Evolutionary conservation across 2,113 vertebrate genomes (phyloP).

Genomic region (Abramis brama): DNA sequence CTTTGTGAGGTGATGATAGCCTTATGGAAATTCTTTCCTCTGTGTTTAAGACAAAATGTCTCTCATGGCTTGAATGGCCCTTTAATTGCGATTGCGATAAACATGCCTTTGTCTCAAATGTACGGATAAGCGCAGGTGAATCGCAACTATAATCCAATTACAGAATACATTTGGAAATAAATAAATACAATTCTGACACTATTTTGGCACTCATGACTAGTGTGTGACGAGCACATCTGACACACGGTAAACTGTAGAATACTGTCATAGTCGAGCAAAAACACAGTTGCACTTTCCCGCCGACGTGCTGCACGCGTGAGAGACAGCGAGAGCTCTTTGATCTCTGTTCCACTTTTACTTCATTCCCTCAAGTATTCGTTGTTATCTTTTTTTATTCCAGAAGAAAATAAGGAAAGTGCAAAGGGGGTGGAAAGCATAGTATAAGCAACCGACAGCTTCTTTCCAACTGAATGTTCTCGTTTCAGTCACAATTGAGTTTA

Average conservation of each 20-base stretch:
- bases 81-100: constrained; percentile 50
- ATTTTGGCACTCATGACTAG: not conserved
- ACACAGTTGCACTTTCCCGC: not conserved
- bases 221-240: constrained; percentile 1
- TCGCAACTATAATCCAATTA: constrained; percentile 24
- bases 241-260: constrained; percentile 32
- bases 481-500: constrained; percentile 16
- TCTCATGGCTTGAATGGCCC: constrained; percentile 54
- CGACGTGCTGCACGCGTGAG: constrained; percentile 19
- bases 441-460: not conserved
- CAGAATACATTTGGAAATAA: constrained; percentile 16
- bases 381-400: constrained; percentile 39
- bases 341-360: constrained; percentile 51
- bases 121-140: not conserved
- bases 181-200: not conserved
- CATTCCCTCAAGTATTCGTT: constrained; percentile 47
- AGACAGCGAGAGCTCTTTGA: constrained; percentile 31
- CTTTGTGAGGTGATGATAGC: constrained; percentile 15
- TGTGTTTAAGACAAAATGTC: constrained; percentile 50
- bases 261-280: constrained; percentile 37
- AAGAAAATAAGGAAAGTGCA: constrained; percentile 24
- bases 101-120: constrained; percentile 41
- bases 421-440: not conserved
- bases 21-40: constrained; percentile 51
- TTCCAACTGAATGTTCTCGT: constrained; percentile 6